Evolutionary conservation across 2,888 invertebrate species (phyloP).

Genomic region (Andrena flavipes): DNA sequence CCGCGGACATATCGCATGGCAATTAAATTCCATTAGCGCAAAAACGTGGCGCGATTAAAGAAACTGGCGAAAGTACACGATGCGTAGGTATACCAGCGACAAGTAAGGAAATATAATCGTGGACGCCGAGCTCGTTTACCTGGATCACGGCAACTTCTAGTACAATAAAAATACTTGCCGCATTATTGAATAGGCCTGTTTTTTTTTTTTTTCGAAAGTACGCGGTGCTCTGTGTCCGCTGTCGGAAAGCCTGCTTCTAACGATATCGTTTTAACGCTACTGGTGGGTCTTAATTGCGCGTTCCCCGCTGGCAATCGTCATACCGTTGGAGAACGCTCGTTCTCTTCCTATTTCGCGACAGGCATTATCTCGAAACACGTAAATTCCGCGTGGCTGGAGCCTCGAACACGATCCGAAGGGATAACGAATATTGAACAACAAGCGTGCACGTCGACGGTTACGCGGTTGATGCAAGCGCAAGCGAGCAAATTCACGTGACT

Average conservation of each 20-base stretch:
- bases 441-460: slow-evolving; percentile 1
- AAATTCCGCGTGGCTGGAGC: background rate
- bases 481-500: slow-evolving; percentile 39
- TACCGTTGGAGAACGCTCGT: slow-evolving; percentile 5
- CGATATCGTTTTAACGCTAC: slow-evolving; percentile 45
- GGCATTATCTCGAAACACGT: background rate
- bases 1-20: slow-evolving; percentile 58
- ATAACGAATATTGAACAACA: slow-evolving; percentile 10
- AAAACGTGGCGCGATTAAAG: slow-evolving; percentile 66
- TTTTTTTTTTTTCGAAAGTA: slow-evolving; percentile 21
- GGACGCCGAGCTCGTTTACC: slow-evolving; percentile 58
- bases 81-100: slow-evolving; percentile 46
- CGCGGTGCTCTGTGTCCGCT: slow-evolving; percentile 6
- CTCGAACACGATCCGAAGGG: background rate
- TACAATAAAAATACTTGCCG: slow-evolving; percentile 62
- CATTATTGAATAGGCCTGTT: slow-evolving; percentile 41
- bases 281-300: slow-evolving; percentile 48
- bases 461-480: slow-evolving; percentile 14
- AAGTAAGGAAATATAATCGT: slow-evolving; percentile 64
- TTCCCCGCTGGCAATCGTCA: slow-evolving; percentile 41
- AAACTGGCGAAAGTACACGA: slow-evolving; percentile 69
- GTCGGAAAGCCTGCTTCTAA: slow-evolving; percentile 23
- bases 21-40: slow-evolving; percentile 58
- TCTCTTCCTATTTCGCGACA: slow-evolving; percentile 8
- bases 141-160: slow-evolving; percentile 40